A percentile compares a stretch with the other conserved stretches of the same genome.
These are phyloP conservation scores for Sinhomidia bicolor DNA, from an alignment of 2,888 invertebrate species.

Conservation along the genomic window DNA sequence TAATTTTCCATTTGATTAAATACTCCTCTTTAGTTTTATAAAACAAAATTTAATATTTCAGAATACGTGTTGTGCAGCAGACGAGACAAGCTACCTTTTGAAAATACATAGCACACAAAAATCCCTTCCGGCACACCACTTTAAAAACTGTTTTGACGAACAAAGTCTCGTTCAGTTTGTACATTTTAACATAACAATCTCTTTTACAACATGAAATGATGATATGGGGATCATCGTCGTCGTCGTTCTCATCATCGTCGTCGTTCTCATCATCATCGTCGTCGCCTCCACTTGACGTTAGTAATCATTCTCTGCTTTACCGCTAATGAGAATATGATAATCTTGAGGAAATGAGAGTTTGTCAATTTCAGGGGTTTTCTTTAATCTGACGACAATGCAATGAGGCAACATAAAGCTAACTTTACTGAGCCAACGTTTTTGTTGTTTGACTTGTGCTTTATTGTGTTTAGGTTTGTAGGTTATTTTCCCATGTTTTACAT, in stretches of 20 bases:
- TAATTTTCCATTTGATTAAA: slow-evolving; percentile 34
- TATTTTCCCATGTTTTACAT: too few species aligned
- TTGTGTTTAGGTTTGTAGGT: too few species aligned
- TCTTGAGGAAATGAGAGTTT: slow-evolving; percentile 8
- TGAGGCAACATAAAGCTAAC: neutral
- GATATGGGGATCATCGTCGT: neutral
- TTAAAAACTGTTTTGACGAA: too few species aligned
- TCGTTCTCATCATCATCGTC: neutral
- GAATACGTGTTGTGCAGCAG: neutral
- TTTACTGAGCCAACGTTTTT: neutral
- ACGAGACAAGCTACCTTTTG: neutral
- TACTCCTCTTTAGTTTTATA: too few species aligned
- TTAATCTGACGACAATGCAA: neutral
- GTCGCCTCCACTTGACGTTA: neutral
- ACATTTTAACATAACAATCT: neutral
- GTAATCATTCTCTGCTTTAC: neutral
- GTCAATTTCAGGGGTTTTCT: neutral
- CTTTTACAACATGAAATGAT: neutral
- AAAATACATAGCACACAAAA: neutral
- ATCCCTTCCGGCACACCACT: neutral
- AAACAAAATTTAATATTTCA: too few species aligned
- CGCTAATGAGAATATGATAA: neutral
- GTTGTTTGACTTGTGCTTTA: neutral
- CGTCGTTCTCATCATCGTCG: neutral
- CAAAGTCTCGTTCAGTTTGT: too few species aligned